Base-by-base conservation (phyloP, 2,888 invertebrate species). In the Cantharis rustica region DNA sequence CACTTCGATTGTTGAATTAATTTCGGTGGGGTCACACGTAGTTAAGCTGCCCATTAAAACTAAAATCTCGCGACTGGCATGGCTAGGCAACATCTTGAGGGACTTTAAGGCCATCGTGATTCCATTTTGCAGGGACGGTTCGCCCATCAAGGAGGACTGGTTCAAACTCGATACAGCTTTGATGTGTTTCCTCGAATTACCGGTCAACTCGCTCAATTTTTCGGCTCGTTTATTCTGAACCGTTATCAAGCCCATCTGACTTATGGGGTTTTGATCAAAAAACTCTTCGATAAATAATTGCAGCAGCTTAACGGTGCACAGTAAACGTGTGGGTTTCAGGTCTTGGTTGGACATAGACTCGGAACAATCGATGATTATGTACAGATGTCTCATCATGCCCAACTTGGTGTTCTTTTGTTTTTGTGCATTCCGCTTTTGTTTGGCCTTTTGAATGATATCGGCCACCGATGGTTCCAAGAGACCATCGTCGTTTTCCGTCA, bases 361-460 rank as follows among this genome's bases (percentile, higher is more conserved):
- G 0, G 99, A 99, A 86, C 96, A 95, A 88, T 99, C 99, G 3
- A 99, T 88, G 17, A 99, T 92, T 2, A 99, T 88, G 85, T 94
- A 96, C 73, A 99, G 88, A 88, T 99, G 98, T 69, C 99, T 91
- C 99, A 99, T 99, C 98, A 99, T 99, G 61, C 99, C 99, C 31
- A 99, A 91, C 75, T 97, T 93, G 64, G 96, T 94, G 79, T 96
- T 95, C 10, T 93, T 92, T 78, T 91, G 91, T 79, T 94, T 93
- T 64, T 94, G 92, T 47, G 92, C 90, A 78, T 93, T 93, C 0
- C 95, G 90, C 86, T 95, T 94, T 31, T 96, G 91, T 86, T 95
- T 96, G 0, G 97, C 96, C 86, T 95, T 94, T 85, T 96, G 95
- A 72, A 98, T 95, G 81, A 97, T 95, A 84, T 98, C 97, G 0